phyloP scores from a whole-genome alignment of 1,140 invertebrate species.

The Temnothorax longispinosus region DNA sequence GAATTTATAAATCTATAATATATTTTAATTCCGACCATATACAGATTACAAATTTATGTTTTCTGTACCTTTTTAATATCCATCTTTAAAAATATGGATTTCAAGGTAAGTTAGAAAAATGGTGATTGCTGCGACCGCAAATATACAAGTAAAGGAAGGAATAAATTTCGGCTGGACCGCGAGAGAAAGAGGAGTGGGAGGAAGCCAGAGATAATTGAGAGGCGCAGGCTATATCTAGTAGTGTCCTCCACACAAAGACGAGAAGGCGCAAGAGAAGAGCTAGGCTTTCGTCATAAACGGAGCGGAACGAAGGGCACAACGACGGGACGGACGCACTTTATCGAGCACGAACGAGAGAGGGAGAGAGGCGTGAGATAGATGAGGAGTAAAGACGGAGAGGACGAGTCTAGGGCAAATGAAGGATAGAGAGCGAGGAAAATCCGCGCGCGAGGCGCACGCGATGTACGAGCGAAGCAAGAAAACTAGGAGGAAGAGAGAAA shows the following conservation, averaged over 20 bases:
- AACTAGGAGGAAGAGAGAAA: conserved; percentile 36
- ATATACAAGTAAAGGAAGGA: not conserved
- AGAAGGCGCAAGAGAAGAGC: conserved; percentile 19
- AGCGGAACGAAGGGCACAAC: conserved; percentile 59
- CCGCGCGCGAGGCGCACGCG: conserved; percentile 35
- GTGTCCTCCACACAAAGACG: conserved; percentile 9
- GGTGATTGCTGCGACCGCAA: not conserved
- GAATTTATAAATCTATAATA: not conserved
- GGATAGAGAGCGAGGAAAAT: conserved; percentile 37
- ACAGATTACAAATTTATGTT: not conserved
- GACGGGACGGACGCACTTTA: conserved; percentile 34
- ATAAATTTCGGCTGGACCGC: not conserved
- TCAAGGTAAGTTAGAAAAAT: not conserved
- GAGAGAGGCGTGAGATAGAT: not conserved
- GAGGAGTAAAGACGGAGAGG: conserved; percentile 30
- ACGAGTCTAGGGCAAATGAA: conserved; percentile 19
- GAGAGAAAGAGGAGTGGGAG: not conserved
- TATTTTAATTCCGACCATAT: not conserved
- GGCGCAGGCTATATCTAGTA: conserved; percentile 3
- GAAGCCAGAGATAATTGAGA: not conserved
- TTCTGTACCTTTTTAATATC: not conserved
- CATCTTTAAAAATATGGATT: not conserved
- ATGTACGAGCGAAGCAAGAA: conserved; percentile 63
- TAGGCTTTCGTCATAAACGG: conserved; percentile 57
- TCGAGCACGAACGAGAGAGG: conserved; percentile 17